Base-by-base conservation (phyloP, 2,888 invertebrate species). In the Temnothorax rugatulus region DNA sequence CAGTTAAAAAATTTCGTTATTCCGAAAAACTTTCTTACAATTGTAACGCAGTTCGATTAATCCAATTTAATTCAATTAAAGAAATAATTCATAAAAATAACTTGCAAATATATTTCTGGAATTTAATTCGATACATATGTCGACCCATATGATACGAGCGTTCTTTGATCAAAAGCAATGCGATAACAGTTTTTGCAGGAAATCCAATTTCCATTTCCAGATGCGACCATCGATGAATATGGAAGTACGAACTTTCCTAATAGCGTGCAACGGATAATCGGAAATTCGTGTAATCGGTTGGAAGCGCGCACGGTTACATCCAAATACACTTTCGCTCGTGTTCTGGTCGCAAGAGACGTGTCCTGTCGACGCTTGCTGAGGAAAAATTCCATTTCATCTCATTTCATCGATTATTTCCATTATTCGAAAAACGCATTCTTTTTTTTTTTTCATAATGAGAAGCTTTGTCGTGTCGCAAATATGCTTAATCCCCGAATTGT, bases 251-350 rank as follows among this genome's bases (percentile, higher is more conserved):
- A 74, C 81, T 71, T 87, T 84, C 82, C 82, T 86, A 84, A 87
- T 86, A 77, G 77, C 54, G 63, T 54, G 29, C 52, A 38, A 41
- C 69, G 75, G 66, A 52, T 77, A 73, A 47, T 74, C 84, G 69
- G 76, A 86, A 88, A 85, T 87, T 83, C 61, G 57, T 54, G 73
- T 91, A 90, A 91, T 86, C 77, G 77, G 84, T 61, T 29, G 79
- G 63, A 82, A 82, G 34, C 79, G 44, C 54, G 34, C 44, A 50
- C 25, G 50, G 63, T 64, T 83, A 57, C 83, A 50, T 34, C 38
- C 73, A 73, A 74, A 73, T 81, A 74, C 79, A 81, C 74, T 81
- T 74, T 73, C 74, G 59, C 57, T 47, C 57, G 18, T 59, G 69
- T 3, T 73, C 18, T 38, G 38, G 44, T 57, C 79, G 21, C 57